phyloP scores from a whole-genome alignment of 2,888 invertebrate species.

The Orthonychiurus folsomi region DNA sequence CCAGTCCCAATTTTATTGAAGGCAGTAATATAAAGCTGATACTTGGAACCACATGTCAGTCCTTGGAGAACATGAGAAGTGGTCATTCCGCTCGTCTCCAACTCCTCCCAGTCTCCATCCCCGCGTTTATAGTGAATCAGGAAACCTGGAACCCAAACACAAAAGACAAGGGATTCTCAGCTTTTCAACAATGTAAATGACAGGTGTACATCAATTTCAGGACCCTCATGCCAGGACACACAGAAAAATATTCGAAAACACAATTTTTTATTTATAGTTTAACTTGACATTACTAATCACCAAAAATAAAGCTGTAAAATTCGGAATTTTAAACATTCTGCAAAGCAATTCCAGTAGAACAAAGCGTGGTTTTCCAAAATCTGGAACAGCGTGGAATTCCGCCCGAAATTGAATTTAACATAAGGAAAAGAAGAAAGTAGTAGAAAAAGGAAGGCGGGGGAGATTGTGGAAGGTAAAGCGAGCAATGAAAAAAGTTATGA shows the following conservation, averaged over 20 bases:
- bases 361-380: too few species aligned
- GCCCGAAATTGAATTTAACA: too few species aligned
- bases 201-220: too few species aligned
- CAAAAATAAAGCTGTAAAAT: too few species aligned
- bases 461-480: background rate
- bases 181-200: background rate
- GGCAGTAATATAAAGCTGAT: constrained; percentile 81
- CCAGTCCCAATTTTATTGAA: constrained; percentile 84
- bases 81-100: constrained; percentile 72
- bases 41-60: constrained; percentile 78
- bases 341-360: too few species aligned
- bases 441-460: too few species aligned
- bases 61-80: constrained; percentile 70
- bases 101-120: constrained; percentile 84
- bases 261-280: background rate
- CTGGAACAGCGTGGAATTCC: too few species aligned
- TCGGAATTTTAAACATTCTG: too few species aligned
- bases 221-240: background rate
- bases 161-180: background rate
- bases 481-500: background rate
- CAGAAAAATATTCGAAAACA: background rate
- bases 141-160: constrained; percentile 19
- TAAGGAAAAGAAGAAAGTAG: too few species aligned
- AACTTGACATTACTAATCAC: too few species aligned
- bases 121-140: constrained; percentile 75